These are phyloP conservation scores for Nannoperca australis DNA, from an alignment of 2,797 vertebrate species.

Conservation along the genomic window DNA sequence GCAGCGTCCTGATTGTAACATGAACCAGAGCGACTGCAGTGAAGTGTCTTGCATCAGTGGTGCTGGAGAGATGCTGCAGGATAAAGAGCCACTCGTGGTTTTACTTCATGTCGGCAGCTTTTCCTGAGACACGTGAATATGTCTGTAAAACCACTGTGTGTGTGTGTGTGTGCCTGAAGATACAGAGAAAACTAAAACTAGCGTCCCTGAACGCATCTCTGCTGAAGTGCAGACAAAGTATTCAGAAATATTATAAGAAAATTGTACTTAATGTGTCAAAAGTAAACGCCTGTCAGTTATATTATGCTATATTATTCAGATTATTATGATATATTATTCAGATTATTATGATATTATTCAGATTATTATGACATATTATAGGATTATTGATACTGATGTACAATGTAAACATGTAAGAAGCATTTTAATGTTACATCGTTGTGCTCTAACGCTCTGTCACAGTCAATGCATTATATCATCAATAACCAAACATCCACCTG, in stretches of 20 bases:
- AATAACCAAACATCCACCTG: neutral
- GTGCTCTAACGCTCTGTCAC: neutral
- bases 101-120: conserved; percentile 13
- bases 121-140: conserved; percentile 37
- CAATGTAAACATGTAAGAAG: neutral
- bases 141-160: conserved; percentile 23
- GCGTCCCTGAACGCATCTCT: neutral
- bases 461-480: neutral
- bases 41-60: conserved; percentile 16
- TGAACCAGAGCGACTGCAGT: conserved; percentile 10
- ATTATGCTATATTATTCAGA: too few relatives aligned
- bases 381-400: neutral
- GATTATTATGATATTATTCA: too few relatives aligned
- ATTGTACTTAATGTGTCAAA: neutral
- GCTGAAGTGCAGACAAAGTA: neutral
- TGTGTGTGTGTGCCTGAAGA: neutral
- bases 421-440: neutral
- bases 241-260: neutral
- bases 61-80: conserved; percentile 9
- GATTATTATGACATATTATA: neutral
- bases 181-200: neutral
- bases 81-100: conserved; percentile 1
- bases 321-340: neutral
- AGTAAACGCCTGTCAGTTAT: neutral
- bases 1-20: conserved; percentile 18